A percentile compares a stretch with the other conserved stretches of the same genome.
These are phyloP conservation scores for Cetonia aurata DNA, from an alignment of 2,888 invertebrate species.

Conservation along the genomic window DNA sequence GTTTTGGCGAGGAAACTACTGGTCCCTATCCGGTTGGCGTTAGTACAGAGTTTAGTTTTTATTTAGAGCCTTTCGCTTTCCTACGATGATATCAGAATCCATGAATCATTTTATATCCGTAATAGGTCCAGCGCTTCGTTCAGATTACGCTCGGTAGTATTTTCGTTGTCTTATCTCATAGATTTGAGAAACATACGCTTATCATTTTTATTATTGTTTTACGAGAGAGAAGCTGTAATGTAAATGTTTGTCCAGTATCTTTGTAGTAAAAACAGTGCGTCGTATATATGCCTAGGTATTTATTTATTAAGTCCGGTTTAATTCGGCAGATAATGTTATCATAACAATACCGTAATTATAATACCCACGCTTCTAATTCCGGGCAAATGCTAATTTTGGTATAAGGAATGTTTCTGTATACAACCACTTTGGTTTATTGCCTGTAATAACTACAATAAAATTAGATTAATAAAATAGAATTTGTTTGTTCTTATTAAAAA, in stretches of 20 bases:
- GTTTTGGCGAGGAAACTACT: background rate
- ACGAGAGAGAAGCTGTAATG: background rate
- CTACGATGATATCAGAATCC: slow-evolving; percentile 23
- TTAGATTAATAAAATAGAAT: no score
- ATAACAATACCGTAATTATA: no score
- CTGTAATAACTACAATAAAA: no score
- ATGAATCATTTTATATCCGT: slow-evolving; percentile 27
- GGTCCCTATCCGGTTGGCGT: background rate
- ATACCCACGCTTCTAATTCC: no score
- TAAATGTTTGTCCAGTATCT: background rate
- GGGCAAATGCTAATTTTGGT: no score
- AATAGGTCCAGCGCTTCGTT: background rate
- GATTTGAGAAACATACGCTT: background rate
- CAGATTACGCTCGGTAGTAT: slow-evolving; percentile 12
- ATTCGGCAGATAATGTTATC: no score
- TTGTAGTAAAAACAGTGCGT: no score
- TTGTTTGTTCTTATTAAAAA: no score
- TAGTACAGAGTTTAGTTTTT: background rate
- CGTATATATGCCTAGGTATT: background rate
- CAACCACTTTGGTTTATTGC: no score
- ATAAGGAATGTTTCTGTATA: no score
- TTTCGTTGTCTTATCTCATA: slow-evolving; percentile 26
- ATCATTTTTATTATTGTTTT: slow-evolving; percentile 13
- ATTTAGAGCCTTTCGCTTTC: slow-evolving; percentile 4
- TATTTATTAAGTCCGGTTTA: background rate